These are phyloP conservation scores for Xenopus petersii DNA, from an alignment of 2,797 vertebrate species.

Conservation along the genomic window DNA sequence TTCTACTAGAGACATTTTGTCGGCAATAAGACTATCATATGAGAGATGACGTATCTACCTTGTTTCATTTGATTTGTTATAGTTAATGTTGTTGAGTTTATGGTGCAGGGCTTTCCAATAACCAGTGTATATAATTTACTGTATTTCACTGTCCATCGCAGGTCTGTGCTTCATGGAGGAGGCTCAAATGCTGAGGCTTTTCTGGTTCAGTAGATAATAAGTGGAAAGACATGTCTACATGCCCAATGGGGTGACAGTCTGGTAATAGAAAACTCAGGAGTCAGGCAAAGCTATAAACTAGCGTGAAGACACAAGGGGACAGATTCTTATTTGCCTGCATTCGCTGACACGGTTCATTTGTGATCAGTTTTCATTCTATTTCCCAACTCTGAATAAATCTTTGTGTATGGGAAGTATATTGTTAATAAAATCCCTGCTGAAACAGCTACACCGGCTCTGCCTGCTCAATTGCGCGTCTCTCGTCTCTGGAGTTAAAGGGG, in stretches of 20 bases:
- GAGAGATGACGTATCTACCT: too few relatives aligned
- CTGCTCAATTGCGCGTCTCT: neutral
- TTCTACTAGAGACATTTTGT: too few relatives aligned
- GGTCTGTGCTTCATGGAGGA: too few relatives aligned
- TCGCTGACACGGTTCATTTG: constrained; percentile 24
- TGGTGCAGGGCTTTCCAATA: too few relatives aligned
- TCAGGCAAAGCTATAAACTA: constrained; percentile 18
- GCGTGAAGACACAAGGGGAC: constrained; percentile 14
- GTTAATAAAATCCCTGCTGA: neutral
- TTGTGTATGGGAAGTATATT: neutral
- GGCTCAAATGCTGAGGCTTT: neutral
- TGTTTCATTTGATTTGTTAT: too few relatives aligned
- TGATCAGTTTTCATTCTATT: constrained; percentile 18
- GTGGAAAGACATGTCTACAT: constrained; percentile 23
- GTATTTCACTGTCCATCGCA: too few relatives aligned
- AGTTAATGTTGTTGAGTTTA: too few relatives aligned
- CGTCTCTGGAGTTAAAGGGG: too few relatives aligned
- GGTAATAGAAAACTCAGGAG: constrained; percentile 27
- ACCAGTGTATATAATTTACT: too few relatives aligned
- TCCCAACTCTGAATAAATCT: constrained; percentile 8
- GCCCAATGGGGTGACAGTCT: constrained; percentile 21
- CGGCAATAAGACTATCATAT: too few relatives aligned
- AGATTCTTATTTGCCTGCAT: constrained; percentile 24
- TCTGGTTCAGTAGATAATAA: constrained; percentile 11
- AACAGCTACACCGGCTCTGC: neutral